Evolutionary conservation across 2,888 invertebrate genomes (phyloP), one percentile per base, ranked within the genome.

Genomic region (Lithophane leautieri): DNA sequence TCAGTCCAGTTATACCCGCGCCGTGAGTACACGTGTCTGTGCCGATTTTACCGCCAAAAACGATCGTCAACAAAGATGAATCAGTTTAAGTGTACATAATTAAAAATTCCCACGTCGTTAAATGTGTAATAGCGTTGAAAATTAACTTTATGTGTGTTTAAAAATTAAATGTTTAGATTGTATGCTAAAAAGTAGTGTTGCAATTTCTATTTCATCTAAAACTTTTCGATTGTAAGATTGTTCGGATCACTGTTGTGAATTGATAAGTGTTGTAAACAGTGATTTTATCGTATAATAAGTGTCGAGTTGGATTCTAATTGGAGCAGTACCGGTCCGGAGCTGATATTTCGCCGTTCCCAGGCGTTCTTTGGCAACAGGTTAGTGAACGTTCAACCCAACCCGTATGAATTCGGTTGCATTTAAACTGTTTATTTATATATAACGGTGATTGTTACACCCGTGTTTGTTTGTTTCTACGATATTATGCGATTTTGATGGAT

Each of bases 1-100:
- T 90, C 93, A 95, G 95, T 95, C 94, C 93, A 93, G 94, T 93
- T 94, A 92, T 83, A 91, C 86, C 84, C 90, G 90, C 84, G 88
- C 76, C 40, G 86, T 61, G 89, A 12, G 78, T n/a, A 87, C 70
- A 89, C 91, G 95, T 92, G 83, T 89, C 73, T 83, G 78, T 76
- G 86, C 54, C 72, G 86, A 84, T 68, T 85, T 72, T 84, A 73
- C 84, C 83, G 83, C 80, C 86, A 78, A 89, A 87, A 85, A 90
- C 91, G 92, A 92, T 93, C 94, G 94, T 90, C 88, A 91, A 79
- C 86, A 89, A 91, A 90, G 89, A 93, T 90, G 89, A 88, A 89
- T 87, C 87, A 85, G 86, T 89, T 90, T 84, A 90, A 88, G 83
- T 88, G 86, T 71, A 84, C 81, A 72, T 79, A 86, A 85, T 86